A percentile compares a stretch with the other conserved stretches of the same genome.
Conservation (phyloP, 2,113 vertebrate species). For the Hystrix cristata region DNA sequence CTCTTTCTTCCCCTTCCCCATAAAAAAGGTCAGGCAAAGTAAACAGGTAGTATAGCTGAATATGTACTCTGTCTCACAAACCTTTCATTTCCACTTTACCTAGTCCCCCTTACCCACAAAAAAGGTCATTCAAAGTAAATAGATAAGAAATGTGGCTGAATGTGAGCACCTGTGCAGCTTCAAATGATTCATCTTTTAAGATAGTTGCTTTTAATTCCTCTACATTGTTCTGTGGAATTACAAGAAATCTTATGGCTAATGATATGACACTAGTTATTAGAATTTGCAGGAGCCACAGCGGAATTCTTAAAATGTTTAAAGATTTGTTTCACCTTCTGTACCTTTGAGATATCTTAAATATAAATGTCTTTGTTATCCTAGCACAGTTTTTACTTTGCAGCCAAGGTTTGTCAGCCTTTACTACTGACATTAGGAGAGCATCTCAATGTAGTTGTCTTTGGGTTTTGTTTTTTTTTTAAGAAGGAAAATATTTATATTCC, state of each 20-base stretch:
- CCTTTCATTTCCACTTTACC: slow-evolving; percentile 78
- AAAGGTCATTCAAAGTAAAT: slow-evolving; percentile 81
- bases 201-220: slow-evolving; percentile 44
- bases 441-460: slow-evolving; percentile 10
- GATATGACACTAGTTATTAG: neutral
- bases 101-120: slow-evolving; percentile 74
- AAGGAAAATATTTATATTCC: slow-evolving; percentile 36
- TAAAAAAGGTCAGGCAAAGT: slow-evolving; percentile 83
- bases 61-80: slow-evolving; percentile 79
- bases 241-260: slow-evolving; percentile 23
- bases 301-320: slow-evolving; percentile 47
- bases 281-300: slow-evolving; percentile 6
- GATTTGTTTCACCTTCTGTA: neutral
- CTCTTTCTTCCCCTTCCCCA: slow-evolving; percentile 75
- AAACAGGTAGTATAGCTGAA: slow-evolving; percentile 82
- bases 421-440: neutral
- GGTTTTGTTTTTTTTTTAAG: slow-evolving; percentile 41
- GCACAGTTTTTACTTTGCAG: slow-evolving; percentile 30
- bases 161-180: slow-evolving; percentile 6
- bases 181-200: slow-evolving; percentile 56
- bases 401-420: neutral
- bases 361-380: slow-evolving; percentile 19
- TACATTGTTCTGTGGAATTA: slow-evolving; percentile 17
- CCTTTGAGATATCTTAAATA: slow-evolving; percentile 1
- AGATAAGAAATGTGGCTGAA: slow-evolving; percentile 56